phyloP scores from a whole-genome alignment of 1,140 invertebrate genomes.

The Bradynema listronoti region DNA sequence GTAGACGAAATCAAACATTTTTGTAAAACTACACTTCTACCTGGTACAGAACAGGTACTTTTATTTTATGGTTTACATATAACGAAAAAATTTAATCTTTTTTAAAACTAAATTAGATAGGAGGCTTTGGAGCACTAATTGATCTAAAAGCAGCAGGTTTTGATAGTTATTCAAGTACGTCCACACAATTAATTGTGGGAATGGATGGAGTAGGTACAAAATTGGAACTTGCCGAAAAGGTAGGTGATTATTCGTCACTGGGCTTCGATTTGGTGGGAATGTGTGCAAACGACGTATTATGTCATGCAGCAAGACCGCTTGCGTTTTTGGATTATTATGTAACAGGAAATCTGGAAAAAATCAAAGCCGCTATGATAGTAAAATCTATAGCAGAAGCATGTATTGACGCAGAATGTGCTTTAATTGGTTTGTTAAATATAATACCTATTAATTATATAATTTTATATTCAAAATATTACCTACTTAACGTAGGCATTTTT shows the following conservation, averaged over 20 bases:
- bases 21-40: conserved; percentile 60
- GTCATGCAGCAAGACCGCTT: conserved; percentile 84
- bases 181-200: conserved; percentile 82
- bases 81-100: too few relatives aligned
- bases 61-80: too few relatives aligned
- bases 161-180: too few relatives aligned
- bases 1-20: conserved; percentile 74
- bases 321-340: conserved; percentile 96
- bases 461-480: conserved; percentile 3
- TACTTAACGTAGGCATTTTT: conserved; percentile 31
- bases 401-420: conserved; percentile 72
- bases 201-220: conserved; percentile 96
- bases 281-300: conserved; percentile 92
- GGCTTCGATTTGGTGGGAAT: conserved; percentile 94
- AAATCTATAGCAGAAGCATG: conserved; percentile 80
- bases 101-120: too few relatives aligned
- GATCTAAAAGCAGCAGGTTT: conserved; percentile 68
- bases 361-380: conserved; percentile 71
- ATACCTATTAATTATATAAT: conserved; percentile 64
- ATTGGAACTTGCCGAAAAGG: conserved; percentile 76
- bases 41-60: conserved; percentile 42
- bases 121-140: conserved; percentile 87
- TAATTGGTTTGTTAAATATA: conserved; percentile 67
- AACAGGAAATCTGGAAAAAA: conserved; percentile 74
- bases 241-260: conserved; percentile 72